Percentiles rank a stretch among this genome's conserved stretches.
These are phyloP conservation scores for Gasterosteus aculeatus DNA, from an alignment of 2,113 vertebrate species.

Conservation along the genomic window DNA sequence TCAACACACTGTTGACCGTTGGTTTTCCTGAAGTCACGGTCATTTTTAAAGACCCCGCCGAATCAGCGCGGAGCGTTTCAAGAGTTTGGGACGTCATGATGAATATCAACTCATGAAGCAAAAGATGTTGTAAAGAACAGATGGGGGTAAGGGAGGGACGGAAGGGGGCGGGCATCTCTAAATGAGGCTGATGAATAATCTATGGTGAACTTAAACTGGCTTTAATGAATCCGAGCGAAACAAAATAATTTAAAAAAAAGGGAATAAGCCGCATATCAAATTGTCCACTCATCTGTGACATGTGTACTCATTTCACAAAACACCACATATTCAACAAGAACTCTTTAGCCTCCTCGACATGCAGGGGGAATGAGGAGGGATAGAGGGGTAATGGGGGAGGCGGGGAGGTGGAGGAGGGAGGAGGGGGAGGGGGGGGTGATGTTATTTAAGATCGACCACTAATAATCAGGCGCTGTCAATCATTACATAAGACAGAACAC, in stretches of 20 bases:
- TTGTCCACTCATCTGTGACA: constrained; percentile 27
- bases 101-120: constrained; percentile 9
- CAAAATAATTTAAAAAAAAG: not conserved
- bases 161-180: not conserved
- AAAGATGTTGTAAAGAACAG: constrained; percentile 3
- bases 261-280: not conserved
- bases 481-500: constrained; percentile 74
- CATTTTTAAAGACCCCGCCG: constrained; percentile 40
- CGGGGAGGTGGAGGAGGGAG: not conserved
- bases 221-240: not conserved
- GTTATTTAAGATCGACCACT: constrained; percentile 45
- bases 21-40: constrained; percentile 43
- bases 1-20: constrained; percentile 1
- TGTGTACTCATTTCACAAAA: constrained; percentile 1
- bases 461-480: constrained; percentile 69
- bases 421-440: constrained; percentile 15
- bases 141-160: not conserved
- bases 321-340: not conserved
- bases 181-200: constrained; percentile 1
- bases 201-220: not conserved
- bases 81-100: constrained; percentile 39
- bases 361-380: constrained; percentile 4
- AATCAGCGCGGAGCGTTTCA: constrained; percentile 16
- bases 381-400: constrained; percentile 3
- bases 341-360: constrained; percentile 1